Percentiles rank a stretch among this genome's conserved stretches.
Evolutionary conservation across 2,888 invertebrate species (phyloP).

Genomic region (Leucoma salicis): DNA sequence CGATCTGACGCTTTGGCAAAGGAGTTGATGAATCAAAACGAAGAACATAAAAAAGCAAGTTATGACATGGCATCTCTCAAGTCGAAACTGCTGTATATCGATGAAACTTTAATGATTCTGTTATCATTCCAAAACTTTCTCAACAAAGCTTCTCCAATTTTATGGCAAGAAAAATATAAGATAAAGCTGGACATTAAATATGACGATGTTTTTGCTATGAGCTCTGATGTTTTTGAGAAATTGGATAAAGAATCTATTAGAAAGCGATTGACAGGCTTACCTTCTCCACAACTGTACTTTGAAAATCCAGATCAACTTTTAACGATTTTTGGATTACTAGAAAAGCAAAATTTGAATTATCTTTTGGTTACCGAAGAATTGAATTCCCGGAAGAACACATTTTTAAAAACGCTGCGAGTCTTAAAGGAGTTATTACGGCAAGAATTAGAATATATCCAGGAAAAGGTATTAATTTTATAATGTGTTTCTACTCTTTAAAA

Average conservation of each 20-base stretch:
- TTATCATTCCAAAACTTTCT: constrained; percentile 71
- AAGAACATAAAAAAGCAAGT: constrained; percentile 63
- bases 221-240: constrained; percentile 57
- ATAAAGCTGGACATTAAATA: constrained; percentile 48
- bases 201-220: constrained; percentile 53
- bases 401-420: constrained; percentile 52
- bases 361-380: constrained; percentile 69
- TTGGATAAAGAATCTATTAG: constrained; percentile 47
- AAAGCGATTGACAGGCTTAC: constrained; percentile 47
- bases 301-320: constrained; percentile 61
- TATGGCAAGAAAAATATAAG: constrained; percentile 64
- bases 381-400: constrained; percentile 62
- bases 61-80: constrained; percentile 67
- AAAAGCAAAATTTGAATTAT: constrained; percentile 74
- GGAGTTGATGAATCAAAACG: constrained; percentile 60
- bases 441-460: constrained; percentile 59
- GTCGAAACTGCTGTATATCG: constrained; percentile 70
- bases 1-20: constrained; percentile 67
- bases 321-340: constrained; percentile 57
- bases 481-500: too few species aligned
- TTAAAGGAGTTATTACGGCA: constrained; percentile 50
- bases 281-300: constrained; percentile 64
- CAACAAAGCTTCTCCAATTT: constrained; percentile 63
- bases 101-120: constrained; percentile 66
- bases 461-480: constrained; percentile 52